Base-by-base conservation (phyloP, 2,888 invertebrate species). In the Carabus problematicus region DNA sequence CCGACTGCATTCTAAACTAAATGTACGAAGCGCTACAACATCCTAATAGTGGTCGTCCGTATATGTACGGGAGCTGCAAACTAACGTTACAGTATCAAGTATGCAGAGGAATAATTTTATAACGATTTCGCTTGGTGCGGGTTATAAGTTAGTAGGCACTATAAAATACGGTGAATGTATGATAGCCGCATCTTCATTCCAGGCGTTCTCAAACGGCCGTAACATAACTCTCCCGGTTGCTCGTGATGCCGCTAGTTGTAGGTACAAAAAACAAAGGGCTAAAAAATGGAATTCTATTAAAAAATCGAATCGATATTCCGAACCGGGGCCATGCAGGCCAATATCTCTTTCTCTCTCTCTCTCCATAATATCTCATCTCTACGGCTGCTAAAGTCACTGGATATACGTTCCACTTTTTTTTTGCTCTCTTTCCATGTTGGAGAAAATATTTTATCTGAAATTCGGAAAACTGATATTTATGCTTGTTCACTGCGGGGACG, bases 401-500 rank as follows among this genome's bases (percentile, higher is more conserved):
- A 54, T 45, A 64, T 43, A 47, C 67, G 16, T 8, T 18, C 39
- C 19, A 45, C 66, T 41, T 41, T 49, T 43, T 54, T 67, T 67
- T 60, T 59, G 52, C 39, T 59, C 60, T 41, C 49, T 60, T 60
- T 67, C 41, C 54, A 39, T 40, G 29, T 40, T 39, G 19, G 47
- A 49, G 59, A 49, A 66, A 59, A 66, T 66, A 66, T 66, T 66
- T 66, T 67, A 67, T 67, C 60, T 67, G 67, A 60, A 67, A 67
- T 67, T 67, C 67, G 67, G n/a, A 67, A 67, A 67, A 67, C 60
- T 67, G 67, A 67, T 67, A 67, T 67, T 67, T 67, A 67, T 67
- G 67, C 67, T 67, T 60, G 60, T 60, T 67, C 52, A 42, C 43
- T 52, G 67, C 16, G 59, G 58, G 59, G n/a, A 39, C 54, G 19